Conservation (phyloP, 2,888 invertebrate species). For the Macrosoma leucophasiata region DNA sequence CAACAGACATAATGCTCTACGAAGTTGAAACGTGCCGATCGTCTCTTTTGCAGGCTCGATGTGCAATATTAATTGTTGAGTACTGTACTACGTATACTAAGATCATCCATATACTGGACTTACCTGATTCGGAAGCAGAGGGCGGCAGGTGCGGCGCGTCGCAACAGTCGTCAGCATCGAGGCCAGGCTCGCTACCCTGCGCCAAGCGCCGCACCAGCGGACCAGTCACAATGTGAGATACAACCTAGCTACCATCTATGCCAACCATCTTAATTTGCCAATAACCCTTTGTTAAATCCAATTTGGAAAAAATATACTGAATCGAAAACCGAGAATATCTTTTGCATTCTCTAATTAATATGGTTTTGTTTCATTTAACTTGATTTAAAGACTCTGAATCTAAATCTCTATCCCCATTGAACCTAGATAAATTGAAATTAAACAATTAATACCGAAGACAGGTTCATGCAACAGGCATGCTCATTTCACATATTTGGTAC, state of each 20-base stretch:
- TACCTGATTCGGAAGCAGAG: conserved; percentile 70
- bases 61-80: too few species aligned
- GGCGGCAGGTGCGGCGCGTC: conserved; percentile 70
- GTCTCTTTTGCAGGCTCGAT: too few species aligned
- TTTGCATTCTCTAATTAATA: too few species aligned
- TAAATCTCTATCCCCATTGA: too few species aligned
- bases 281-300: conserved; percentile 35
- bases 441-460: conserved; percentile 29
- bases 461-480: conserved; percentile 63
- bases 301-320: conserved; percentile 15
- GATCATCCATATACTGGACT: too few species aligned
- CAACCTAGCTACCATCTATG: conserved; percentile 67
- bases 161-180: conserved; percentile 71
- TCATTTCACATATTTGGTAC: conserved; percentile 33
- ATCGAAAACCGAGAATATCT: too few species aligned
- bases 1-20: too few species aligned
- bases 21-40: too few species aligned
- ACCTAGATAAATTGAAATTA: too few species aligned
- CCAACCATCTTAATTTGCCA: conserved; percentile 48
- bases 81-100: too few species aligned
- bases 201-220: conserved; percentile 75
- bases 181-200: conserved; percentile 73
- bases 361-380: too few species aligned
- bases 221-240: conserved; percentile 75
- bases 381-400: too few species aligned